Base-by-base conservation (phyloP, 2,113 vertebrate genomes). In the Scophthalmus maximus region DNA sequence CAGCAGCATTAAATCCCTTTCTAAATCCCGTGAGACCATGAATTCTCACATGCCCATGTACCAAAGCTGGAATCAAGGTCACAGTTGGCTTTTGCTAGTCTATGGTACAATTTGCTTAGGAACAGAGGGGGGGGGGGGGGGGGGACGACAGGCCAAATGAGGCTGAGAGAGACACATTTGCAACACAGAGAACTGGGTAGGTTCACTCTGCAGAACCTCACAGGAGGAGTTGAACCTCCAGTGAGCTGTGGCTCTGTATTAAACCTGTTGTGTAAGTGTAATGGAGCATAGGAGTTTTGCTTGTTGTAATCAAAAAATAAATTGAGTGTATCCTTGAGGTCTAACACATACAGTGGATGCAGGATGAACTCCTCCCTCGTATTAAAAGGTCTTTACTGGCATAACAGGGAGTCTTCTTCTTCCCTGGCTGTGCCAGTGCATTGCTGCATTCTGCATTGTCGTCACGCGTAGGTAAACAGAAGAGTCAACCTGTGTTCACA, bases 261-360 rank as follows among this genome's bases (percentile, higher is more conserved):
- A 78, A 26, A 69, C 34, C 55, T 30, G 55, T 66, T 55, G 25
- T n/a, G n/a, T n/a, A 63, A 42, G 53, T 58, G 8, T 56, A 68
- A 50, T 26, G 50, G 26, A 71, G 46, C 34, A 17, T 40, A 2
- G 4, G 1, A 40, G 12, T 5, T 40, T 14, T 36, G 10, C 34
- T 36, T 36, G 34, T 36, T 36, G 10, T 36, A 9, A 36, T 4
- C 34, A 40, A 15, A 40, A 15, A 40, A 40, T 17, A 15, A 40
- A 40, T 40, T 40, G 36, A 5, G 36, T 1, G 14, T 40, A 5
- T 40, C 15, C 36, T 38, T 40, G 36, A 5, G 36, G 36, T 40
- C 36, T 15, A 40, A 40, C 36, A 17, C 14, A 40, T 40, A 17
- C 5, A 40, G 17, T 14, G 34, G 34, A 36, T 14, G 34, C 34